These are phyloP conservation scores for Spilarctia lutea DNA, from an alignment of 2,888 invertebrate species.

Conservation along the genomic window DNA sequence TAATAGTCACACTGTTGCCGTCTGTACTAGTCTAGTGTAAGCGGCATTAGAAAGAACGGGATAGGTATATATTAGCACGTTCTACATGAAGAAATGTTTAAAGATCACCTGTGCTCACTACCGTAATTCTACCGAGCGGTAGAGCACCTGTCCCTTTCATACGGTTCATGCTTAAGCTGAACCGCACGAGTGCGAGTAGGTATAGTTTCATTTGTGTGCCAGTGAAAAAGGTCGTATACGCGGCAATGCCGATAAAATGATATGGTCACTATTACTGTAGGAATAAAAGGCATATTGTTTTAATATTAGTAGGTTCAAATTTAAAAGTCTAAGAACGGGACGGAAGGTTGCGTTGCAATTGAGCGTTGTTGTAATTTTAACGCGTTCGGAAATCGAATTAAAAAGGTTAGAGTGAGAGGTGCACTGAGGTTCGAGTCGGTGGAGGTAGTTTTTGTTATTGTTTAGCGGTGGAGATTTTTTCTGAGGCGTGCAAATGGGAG, in stretches of 20 bases:
- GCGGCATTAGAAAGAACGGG: conserved; percentile 66
- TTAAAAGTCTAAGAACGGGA: conserved; percentile 74
- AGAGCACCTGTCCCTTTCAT: conserved; percentile 86
- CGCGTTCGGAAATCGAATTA: conserved; percentile 86
- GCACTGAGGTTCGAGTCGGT: conserved; percentile 72
- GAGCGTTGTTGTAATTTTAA: conserved; percentile 81
- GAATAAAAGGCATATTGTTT: conserved; percentile 32
- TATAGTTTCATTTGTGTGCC: conserved; percentile 72
- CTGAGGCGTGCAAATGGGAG: conserved; percentile 86
- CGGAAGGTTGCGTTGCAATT: conserved; percentile 82
- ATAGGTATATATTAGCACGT: conserved; percentile 78
- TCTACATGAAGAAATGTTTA: conserved; percentile 76
- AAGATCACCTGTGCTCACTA: conserved; percentile 87
- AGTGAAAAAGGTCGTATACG: conserved; percentile 59
- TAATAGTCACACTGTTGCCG: conserved; percentile 60
- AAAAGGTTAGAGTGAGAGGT: conserved; percentile 85
- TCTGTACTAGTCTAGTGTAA: conserved; percentile 57
- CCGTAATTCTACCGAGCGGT: conserved; percentile 84
- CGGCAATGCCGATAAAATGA: conserved; percentile 33
- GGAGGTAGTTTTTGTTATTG: conserved; percentile 84
- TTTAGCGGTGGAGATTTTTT: conserved; percentile 83
- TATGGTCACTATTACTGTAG: conserved; percentile 44
- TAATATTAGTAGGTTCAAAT: conserved; percentile 38
- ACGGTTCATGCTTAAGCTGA: conserved; percentile 83
- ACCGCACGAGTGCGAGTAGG: conserved; percentile 85